Conservation (phyloP, 1,140 invertebrate species). For the Drosophila lowei region DNA sequence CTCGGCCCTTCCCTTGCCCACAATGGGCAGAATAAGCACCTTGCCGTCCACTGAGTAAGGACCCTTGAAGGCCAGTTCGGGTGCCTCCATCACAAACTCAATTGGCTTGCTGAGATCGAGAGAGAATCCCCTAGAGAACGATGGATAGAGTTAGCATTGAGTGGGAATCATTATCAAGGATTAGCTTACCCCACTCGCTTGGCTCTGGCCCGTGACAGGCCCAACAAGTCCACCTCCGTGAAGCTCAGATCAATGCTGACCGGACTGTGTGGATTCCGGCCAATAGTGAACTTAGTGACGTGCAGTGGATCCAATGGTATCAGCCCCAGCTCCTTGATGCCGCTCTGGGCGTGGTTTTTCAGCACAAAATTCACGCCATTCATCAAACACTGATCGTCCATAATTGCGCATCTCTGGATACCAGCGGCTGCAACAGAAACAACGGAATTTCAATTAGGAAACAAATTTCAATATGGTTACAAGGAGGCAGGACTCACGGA, state of each 20-base stretch:
- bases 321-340: conserved; percentile 53
- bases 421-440: conserved; percentile 34
- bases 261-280: conserved; percentile 60
- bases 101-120: conserved; percentile 35
- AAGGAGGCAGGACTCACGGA: conserved; percentile 13
- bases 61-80: conserved; percentile 77
- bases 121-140: conserved; percentile 48
- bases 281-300: conserved; percentile 62
- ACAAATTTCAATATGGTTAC: background rate
- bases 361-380: conserved; percentile 54
- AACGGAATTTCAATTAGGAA: background rate
- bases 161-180: background rate
- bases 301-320: conserved; percentile 64
- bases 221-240: conserved; percentile 76
- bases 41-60: conserved; percentile 84
- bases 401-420: conserved; percentile 44
- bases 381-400: conserved; percentile 53
- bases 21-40: conserved; percentile 85
- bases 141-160: background rate
- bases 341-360: conserved; percentile 39
- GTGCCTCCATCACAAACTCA: conserved; percentile 41
- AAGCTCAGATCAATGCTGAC: conserved; percentile 77
- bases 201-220: conserved; percentile 60
- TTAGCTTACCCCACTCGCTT: conserved; percentile 49
- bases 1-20: conserved; percentile 83